Evolutionary conservation across 2,797 vertebrate species (phyloP), one percentile per base, ranked within the genome.

Genomic region (Sphenodon punctatus): DNA sequence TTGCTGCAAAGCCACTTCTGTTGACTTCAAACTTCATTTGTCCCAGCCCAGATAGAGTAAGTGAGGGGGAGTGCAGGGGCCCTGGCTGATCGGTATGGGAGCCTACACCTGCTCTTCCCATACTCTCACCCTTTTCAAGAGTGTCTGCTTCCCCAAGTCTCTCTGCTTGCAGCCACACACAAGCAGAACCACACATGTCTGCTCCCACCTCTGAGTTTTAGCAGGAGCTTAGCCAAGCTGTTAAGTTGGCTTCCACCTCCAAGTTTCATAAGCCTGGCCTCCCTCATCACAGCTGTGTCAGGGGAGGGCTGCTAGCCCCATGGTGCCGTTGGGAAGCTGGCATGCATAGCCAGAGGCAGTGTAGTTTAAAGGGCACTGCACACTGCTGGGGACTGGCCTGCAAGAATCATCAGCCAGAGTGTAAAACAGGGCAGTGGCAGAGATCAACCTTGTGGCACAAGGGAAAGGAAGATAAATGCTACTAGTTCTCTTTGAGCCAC

Each of bases 391-490:
- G 45, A n/a, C 25, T 1, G 0, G 48, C 63, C 55, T 55, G 34
- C 0, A 2, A 20, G 39, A 69, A 82, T 80, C 61, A 38, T 39
- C 0, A 4, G 67, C 75, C 38, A 7, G 23, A 8, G 14, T 27
- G 81, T 34, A 68, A 89, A 86, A n/a, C 48, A 67, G 11, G 3
- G 0, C 51, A 2, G 51, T 8, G 43, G 80, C 86, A 78, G 27
- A 63, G 72, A 39, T 67, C 87, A 84, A 65, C 82, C 73, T 87
- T 85, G 51, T 67, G 82, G 89, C 78, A 41, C 3, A 7, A 55
- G 80, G 59, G 80, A 81, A 89, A 85, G 77, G 91, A 92, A 92
- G 87, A 94, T 80, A 91, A 93, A 95, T 90, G 92, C 85, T 56
- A 55, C 61, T 73, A 22, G 22, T 88, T 85, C 87, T 78, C 73